phyloP scores from a whole-genome alignment of 2,797 vertebrate species.

The Eulemur albifrons region DNA sequence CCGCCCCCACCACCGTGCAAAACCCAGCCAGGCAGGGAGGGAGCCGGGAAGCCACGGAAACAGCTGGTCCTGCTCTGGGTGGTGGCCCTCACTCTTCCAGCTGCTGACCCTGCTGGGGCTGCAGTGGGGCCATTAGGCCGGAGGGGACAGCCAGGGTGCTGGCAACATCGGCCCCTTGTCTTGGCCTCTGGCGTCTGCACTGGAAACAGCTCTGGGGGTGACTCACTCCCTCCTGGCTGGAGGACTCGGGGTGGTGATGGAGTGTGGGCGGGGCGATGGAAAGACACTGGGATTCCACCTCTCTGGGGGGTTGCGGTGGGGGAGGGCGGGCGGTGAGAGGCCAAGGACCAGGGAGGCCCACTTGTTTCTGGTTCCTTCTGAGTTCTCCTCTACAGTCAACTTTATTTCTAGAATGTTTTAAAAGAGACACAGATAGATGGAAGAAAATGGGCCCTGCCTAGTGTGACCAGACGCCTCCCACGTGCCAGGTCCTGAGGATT shows the following conservation, averaged over 20 bases:
- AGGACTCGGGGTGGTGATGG: not conserved
- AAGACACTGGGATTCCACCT: not conserved
- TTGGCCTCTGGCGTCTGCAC: not conserved
- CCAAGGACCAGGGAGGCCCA: not conserved
- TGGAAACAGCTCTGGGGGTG: not conserved
- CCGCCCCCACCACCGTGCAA: not conserved
- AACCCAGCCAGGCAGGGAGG: not conserved
- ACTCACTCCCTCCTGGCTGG: not conserved
- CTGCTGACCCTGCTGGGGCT: not conserved
- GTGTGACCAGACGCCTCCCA: not conserved
- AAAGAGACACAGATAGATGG: not conserved
- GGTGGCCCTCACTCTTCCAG: not conserved
- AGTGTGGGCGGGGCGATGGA: not conserved
- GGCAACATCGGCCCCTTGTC: not conserved
- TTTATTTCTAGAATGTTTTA: not conserved
- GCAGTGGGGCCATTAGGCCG: accelerated
- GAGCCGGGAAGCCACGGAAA: conserved; percentile 29
- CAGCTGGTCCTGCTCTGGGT: not conserved
- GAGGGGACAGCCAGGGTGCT: not conserved
- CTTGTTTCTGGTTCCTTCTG: not conserved
- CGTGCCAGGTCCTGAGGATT: not conserved
- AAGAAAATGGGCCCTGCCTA: not conserved
- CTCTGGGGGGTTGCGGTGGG: not conserved
- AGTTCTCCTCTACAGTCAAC: not conserved
- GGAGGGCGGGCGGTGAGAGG: not conserved